Evolutionary conservation across 2,113 vertebrate species (phyloP).

Genomic region (Rhagologus leucostigma): DNA sequence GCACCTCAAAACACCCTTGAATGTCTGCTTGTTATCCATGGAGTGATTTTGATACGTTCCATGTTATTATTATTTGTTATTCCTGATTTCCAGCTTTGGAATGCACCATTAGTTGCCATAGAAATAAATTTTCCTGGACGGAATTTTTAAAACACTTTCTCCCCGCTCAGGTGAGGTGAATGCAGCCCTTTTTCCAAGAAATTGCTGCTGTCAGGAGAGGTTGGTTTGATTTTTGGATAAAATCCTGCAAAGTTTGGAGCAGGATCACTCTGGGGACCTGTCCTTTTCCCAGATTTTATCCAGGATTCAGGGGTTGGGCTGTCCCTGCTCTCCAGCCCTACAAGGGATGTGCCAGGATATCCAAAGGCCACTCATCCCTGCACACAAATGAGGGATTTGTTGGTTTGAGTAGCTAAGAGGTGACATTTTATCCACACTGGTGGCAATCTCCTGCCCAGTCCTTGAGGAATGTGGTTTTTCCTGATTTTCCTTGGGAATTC

Average conservation of each 20-base stretch:
- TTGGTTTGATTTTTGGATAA: background rate
- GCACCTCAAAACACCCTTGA: background rate
- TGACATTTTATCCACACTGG: background rate
- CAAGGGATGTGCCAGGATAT: no score
- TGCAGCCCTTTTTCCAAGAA: background rate
- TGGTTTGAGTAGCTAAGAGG: background rate
- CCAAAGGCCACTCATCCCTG: background rate
- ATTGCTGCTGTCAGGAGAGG: background rate
- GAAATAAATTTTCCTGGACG: slow-evolving; percentile 54
- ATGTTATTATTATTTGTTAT: background rate
- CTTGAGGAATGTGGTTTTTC: background rate
- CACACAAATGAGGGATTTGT: background rate
- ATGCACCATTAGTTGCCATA: slow-evolving; percentile 41
- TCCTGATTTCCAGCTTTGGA: background rate
- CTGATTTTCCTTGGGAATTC: background rate
- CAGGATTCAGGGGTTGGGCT: background rate
- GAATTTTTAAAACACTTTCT: background rate
- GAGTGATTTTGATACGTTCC: background rate
- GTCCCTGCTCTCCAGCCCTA: background rate
- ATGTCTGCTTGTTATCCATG: background rate
- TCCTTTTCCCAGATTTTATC: background rate
- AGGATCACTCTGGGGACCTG: fast-evolving
- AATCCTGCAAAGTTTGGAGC: background rate
- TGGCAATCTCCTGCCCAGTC: background rate
- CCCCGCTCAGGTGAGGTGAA: background rate